phyloP scores from a whole-genome alignment of 2,888 invertebrate species.

The Pollenia griseotomentosa region DNA sequence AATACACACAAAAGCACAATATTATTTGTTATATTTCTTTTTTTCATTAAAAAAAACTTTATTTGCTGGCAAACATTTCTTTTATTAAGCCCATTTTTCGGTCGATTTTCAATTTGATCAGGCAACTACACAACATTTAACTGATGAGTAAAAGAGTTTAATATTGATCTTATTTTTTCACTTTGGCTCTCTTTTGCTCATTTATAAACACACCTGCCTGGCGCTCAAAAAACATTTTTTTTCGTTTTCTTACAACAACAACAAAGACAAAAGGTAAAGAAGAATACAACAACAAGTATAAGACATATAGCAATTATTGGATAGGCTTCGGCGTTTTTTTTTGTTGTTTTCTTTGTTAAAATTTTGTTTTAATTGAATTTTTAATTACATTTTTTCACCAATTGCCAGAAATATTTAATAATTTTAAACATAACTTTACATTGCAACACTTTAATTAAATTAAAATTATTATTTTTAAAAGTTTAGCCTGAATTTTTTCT shows the following conservation, averaged over 20 bases:
- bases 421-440: slow-evolving; percentile 31
- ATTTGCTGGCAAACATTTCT: slow-evolving; percentile 6
- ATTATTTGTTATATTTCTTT: neutral
- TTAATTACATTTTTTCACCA: slow-evolving; percentile 12
- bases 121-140: slow-evolving; percentile 4
- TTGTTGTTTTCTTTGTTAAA: slow-evolving; percentile 12
- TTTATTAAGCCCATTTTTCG: slow-evolving; percentile 10
- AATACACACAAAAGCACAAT: slow-evolving; percentile 38
- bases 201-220: slow-evolving; percentile 64
- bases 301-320: slow-evolving; percentile 22
- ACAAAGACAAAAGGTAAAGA: slow-evolving; percentile 37
- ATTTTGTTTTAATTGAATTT: neutral
- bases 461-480: slow-evolving; percentile 17
- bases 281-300: slow-evolving; percentile 36
- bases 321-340: slow-evolving; percentile 26
- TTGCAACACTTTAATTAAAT: slow-evolving; percentile 9
- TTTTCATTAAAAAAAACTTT: slow-evolving; percentile 10
- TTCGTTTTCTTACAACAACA: slow-evolving; percentile 6
- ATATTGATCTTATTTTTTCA: slow-evolving; percentile 23
- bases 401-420: neutral
- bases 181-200: slow-evolving; percentile 30
- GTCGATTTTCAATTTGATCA: slow-evolving; percentile 30
- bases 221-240: slow-evolving; percentile 47
- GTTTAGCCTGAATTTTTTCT: slow-evolving; percentile 5
- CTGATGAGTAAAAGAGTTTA: slow-evolving; percentile 51